Evolutionary conservation across 2,888 invertebrate genomes (phyloP).

Genomic region (Drosophila subsilvestris): DNA sequence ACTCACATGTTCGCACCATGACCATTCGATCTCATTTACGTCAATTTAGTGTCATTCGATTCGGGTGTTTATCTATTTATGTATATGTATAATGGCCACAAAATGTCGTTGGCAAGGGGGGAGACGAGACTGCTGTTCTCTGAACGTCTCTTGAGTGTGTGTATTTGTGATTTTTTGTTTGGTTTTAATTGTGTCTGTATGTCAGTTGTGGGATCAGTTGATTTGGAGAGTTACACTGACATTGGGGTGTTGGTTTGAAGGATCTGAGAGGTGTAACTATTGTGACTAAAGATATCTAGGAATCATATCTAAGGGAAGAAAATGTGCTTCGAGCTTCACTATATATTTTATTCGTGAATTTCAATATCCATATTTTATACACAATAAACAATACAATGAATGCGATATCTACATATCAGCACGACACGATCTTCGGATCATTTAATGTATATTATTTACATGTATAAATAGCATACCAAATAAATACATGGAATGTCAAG

Average conservation of each 20-base stretch:
- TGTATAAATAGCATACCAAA: neutral
- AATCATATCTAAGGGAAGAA: too few species aligned
- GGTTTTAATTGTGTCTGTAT: neutral
- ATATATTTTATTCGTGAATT: too few species aligned
- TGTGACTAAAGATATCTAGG: too few species aligned
- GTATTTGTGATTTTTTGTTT: slow-evolving; percentile 10
- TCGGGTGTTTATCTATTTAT: slow-evolving; percentile 72
- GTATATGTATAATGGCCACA: slow-evolving; percentile 25
- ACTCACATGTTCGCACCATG: slow-evolving; percentile 53
- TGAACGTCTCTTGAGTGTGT: neutral
- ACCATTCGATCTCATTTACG: slow-evolving; percentile 72
- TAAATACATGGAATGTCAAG: neutral
- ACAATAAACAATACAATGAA: neutral
- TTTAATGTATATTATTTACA: neutral
- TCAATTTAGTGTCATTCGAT: slow-evolving; percentile 75
- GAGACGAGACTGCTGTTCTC: slow-evolving; percentile 10
- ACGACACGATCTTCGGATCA: too few species aligned
- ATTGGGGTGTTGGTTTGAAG: too few species aligned
- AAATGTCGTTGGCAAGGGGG: slow-evolving; percentile 10
- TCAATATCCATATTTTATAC: neutral
- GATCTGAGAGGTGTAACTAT: too few species aligned
- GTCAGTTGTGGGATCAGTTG: neutral
- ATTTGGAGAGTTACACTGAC: too few species aligned
- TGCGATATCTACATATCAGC: too few species aligned
- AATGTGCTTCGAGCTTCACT: too few species aligned